These are phyloP conservation scores for Tanytarsus gracilentus DNA, from an alignment of 2,888 invertebrate genomes.

Conservation along the genomic window DNA sequence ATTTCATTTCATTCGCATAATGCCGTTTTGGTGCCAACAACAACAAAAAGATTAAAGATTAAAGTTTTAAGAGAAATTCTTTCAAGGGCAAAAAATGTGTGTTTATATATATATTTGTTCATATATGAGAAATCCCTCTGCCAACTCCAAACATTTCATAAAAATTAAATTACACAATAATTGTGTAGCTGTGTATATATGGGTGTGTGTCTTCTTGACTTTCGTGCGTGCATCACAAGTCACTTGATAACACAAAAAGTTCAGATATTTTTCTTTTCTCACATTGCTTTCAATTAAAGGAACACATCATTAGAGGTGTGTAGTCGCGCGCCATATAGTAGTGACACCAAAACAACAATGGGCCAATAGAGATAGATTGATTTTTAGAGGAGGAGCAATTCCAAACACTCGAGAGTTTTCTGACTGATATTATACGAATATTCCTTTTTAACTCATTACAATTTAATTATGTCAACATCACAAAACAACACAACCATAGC, in stretches of 20 bases:
- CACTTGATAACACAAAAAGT: neutral
- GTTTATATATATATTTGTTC: neutral
- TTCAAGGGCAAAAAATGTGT: neutral
- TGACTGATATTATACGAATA: constrained; percentile 1
- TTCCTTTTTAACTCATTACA: constrained; percentile 4
- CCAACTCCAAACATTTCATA: constrained; percentile 9
- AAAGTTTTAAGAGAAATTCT: neutral
- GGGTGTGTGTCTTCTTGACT: too few species aligned
- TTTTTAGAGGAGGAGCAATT: neutral
- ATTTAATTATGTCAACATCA: neutral
- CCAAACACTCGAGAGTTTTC: neutral
- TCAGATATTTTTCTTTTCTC: constrained; percentile 13
- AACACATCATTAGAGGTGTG: constrained; percentile 2
- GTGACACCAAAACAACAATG: constrained; percentile 10
- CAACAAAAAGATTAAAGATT: constrained; percentile 10
- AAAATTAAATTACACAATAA: too few species aligned
- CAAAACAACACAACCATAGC: constrained; percentile 22
- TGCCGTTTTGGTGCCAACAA: constrained; percentile 53
- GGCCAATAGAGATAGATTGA: neutral
- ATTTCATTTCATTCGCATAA: too few species aligned
- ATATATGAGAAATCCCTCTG: constrained; percentile 3
- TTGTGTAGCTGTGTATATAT: too few species aligned
- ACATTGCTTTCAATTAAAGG: constrained; percentile 5
- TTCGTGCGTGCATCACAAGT: neutral
- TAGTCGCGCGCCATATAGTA: neutral